These are phyloP conservation scores for Meloidogyne floridensis DNA, from an alignment of 1,140 invertebrate species.

Conservation along the genomic window DNA sequence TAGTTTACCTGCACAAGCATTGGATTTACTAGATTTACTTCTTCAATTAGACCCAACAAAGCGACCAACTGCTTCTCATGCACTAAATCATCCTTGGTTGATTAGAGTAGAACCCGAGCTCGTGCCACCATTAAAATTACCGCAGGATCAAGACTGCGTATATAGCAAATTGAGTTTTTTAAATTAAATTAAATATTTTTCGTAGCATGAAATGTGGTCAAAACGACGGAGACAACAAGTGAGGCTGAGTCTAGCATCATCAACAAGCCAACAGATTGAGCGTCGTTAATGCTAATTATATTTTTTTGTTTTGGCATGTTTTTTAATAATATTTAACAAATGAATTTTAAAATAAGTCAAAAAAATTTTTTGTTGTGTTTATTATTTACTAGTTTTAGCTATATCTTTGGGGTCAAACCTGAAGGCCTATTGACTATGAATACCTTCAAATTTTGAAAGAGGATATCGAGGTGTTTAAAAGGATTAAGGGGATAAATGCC, in stretches of 20 bases:
- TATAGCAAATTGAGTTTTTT: not conserved
- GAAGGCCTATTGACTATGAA: too few species aligned
- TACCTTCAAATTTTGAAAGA: too few species aligned
- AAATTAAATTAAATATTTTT: not conserved
- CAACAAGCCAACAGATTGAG: not conserved
- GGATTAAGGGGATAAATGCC: too few species aligned
- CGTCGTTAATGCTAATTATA: not conserved
- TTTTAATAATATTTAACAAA: not conserved
- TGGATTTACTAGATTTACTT: constrained; percentile 94
- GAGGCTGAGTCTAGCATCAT: not conserved
- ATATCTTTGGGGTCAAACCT: too few species aligned
- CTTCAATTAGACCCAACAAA: constrained; percentile 89
- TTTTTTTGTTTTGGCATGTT: not conserved
- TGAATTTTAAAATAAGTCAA: too few species aligned
- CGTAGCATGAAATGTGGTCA: constrained; percentile 89
- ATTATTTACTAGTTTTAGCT: too few species aligned
- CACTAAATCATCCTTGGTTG: constrained; percentile 89
- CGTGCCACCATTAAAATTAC: constrained; percentile 72
- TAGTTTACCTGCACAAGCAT: constrained; percentile 80
- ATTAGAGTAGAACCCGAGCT: constrained; percentile 84
- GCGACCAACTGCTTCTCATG: constrained; percentile 89
- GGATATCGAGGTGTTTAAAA: too few species aligned
- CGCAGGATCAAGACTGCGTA: constrained; percentile 89
- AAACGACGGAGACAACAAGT: constrained; percentile 70
- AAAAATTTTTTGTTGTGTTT: too few species aligned